Evolutionary conservation across 2,113 vertebrate species (phyloP).

Genomic region (Crypturellus undulatus): DNA sequence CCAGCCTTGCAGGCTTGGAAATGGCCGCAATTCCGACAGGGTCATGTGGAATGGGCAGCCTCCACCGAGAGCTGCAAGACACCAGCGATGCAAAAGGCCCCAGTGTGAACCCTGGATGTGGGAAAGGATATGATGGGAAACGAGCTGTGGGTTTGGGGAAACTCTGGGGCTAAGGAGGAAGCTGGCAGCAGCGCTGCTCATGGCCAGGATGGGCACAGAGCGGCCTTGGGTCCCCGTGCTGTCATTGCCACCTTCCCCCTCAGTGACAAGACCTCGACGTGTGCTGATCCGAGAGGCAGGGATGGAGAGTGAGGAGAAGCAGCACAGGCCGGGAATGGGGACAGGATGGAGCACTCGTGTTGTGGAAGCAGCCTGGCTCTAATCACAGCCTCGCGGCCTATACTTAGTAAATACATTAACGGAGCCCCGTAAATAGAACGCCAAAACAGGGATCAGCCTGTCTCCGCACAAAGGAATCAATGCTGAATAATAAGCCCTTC

Average conservation of each 20-base stretch:
- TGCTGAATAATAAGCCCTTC: conserved; percentile 70
- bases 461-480: conserved; percentile 70
- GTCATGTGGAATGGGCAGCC: background rate
- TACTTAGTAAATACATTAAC: conserved; percentile 50
- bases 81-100: background rate
- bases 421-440: conserved; percentile 43
- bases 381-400: background rate
- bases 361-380: background rate
- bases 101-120: background rate
- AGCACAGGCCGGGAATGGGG: background rate
- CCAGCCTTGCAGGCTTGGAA: background rate
- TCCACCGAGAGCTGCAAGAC: background rate
- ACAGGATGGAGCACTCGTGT: rapidly evolving
- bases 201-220: background rate
- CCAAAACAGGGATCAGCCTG: conserved; percentile 71
- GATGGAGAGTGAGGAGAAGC: too few relatives aligned
- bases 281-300: background rate
- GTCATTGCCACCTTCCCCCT: too few relatives aligned
- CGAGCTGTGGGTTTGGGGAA: background rate
- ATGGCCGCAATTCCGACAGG: background rate
- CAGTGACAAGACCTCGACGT: too few relatives aligned
- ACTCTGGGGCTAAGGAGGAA: background rate
- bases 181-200: background rate
- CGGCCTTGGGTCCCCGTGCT: too few relatives aligned
- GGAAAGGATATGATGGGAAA: background rate